Evolutionary conservation across 2,888 invertebrate genomes (phyloP).

Genomic region (Heliconius hortense): DNA sequence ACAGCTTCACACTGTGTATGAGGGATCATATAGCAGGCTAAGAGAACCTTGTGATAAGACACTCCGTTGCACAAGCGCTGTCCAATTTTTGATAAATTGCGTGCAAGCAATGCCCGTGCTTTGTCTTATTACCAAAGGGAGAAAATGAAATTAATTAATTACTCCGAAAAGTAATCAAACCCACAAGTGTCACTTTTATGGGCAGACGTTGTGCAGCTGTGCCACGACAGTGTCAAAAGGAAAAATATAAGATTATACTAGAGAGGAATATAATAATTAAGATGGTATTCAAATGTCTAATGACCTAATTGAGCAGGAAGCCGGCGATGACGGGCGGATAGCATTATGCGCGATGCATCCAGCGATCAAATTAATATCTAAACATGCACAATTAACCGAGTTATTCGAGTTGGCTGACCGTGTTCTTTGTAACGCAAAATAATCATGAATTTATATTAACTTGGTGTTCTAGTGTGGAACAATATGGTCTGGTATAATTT

Average conservation of each 20-base stretch:
- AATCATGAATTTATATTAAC: conserved; percentile 21
- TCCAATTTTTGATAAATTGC: too few relatives aligned
- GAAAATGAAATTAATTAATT: too few relatives aligned
- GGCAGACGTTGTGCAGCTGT: too few relatives aligned
- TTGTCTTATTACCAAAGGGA: too few relatives aligned
- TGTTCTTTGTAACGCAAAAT: conserved; percentile 49
- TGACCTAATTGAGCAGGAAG: conserved; percentile 41
- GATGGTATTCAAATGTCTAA: conserved; percentile 26
- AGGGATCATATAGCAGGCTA: too few relatives aligned
- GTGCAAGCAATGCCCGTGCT: too few relatives aligned
- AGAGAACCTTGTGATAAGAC: too few relatives aligned
- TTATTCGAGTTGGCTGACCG: conserved; percentile 59
- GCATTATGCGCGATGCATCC: conserved; percentile 41
- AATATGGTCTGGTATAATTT: neutral
- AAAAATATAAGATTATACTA: neutral
- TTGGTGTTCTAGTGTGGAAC: neutral
- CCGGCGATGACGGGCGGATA: conserved; percentile 43
- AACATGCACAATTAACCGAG: conserved; percentile 59
- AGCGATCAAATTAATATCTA: conserved; percentile 46
- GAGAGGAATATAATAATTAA: conserved; percentile 13
- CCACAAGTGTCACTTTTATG: too few relatives aligned
- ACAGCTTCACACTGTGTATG: too few relatives aligned
- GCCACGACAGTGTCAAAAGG: too few relatives aligned
- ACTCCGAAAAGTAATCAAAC: too few relatives aligned
- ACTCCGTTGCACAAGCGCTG: too few relatives aligned